Percentiles rank a stretch among this genome's conserved stretches.
Evolutionary conservation across 2,113 vertebrate species (phyloP).

Genomic region (Barnardius zonarius): DNA sequence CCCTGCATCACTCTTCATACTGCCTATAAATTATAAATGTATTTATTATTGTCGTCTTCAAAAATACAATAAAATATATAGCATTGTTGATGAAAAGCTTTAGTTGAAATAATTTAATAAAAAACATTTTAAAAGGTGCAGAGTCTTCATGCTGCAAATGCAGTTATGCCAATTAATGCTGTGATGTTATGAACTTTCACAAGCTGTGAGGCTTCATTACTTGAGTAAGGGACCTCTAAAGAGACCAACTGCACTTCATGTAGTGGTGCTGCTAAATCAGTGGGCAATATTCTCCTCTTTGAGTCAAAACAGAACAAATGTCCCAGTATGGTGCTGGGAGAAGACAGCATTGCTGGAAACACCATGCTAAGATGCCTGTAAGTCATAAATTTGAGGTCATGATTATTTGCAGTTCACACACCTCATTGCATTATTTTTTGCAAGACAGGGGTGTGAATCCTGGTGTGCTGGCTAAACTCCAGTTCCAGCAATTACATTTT

Average conservation of each 20-base stretch:
- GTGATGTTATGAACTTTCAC: not conserved
- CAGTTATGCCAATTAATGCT: constrained; percentile 2
- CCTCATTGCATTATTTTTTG: constrained; percentile 49
- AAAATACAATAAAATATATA: not conserved
- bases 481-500: constrained; percentile 49
- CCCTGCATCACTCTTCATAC: constrained; percentile 6
- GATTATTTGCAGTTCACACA: constrained; percentile 49
- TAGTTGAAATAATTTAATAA: not conserved
- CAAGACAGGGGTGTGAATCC: constrained; percentile 63
- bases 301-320: constrained; percentile 1
- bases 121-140: not conserved
- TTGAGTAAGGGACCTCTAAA: not conserved
- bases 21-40: constrained; percentile 35
- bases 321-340: constrained; percentile 25
- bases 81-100: not conserved
- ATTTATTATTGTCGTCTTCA: constrained; percentile 41
- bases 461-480: constrained; percentile 48
- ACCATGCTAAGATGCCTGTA: constrained; percentile 3
- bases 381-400: constrained; percentile 46
- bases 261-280: constrained; percentile 14
- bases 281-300: not conserved
- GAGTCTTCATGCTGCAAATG: not conserved
- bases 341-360: constrained; percentile 16
- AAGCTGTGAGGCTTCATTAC: not conserved
- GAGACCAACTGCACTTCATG: not conserved